Conservation (phyloP, 1,140 invertebrate species). For the Danaus plexippus region DNA sequence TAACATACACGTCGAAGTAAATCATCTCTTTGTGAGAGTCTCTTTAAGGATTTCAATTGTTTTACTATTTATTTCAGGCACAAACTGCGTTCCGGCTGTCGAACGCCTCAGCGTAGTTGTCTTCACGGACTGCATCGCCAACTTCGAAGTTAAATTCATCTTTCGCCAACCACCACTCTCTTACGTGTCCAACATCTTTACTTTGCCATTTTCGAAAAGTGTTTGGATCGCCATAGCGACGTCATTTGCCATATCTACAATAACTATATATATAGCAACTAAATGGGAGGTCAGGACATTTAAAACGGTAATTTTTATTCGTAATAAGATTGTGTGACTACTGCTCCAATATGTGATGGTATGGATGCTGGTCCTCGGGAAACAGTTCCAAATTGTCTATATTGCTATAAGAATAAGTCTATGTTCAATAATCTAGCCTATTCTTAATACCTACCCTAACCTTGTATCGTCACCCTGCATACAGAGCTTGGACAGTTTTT, state of each 20-base stretch:
- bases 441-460: too few species aligned
- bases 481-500: not conserved
- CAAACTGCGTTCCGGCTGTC: conserved; percentile 37
- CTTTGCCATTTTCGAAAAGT: conserved; percentile 72
- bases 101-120: conserved; percentile 39
- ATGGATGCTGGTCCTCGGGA: not conserved
- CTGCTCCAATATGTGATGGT: too few species aligned
- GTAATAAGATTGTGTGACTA: too few species aligned
- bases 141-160: conserved; percentile 67
- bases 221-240: conserved; percentile 69
- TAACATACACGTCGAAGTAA: conserved; percentile 18
- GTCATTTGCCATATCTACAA: conserved; percentile 13
- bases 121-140: conserved; percentile 43
- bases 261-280: conserved; percentile 22
- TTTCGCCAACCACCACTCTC: conserved; percentile 77
- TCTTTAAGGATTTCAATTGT: not conserved
- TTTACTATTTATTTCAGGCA: conserved; percentile 32
- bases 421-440: too few species aligned
- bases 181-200: conserved; percentile 75
- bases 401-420: too few species aligned
- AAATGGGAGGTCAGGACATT: conserved; percentile 22
- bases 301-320: conserved; percentile 7
- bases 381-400: not conserved
- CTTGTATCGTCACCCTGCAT: too few species aligned
- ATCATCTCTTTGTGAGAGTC: not conserved